Conservation (phyloP, 1,140 invertebrate species). For the Drosophila sp. region DNA sequence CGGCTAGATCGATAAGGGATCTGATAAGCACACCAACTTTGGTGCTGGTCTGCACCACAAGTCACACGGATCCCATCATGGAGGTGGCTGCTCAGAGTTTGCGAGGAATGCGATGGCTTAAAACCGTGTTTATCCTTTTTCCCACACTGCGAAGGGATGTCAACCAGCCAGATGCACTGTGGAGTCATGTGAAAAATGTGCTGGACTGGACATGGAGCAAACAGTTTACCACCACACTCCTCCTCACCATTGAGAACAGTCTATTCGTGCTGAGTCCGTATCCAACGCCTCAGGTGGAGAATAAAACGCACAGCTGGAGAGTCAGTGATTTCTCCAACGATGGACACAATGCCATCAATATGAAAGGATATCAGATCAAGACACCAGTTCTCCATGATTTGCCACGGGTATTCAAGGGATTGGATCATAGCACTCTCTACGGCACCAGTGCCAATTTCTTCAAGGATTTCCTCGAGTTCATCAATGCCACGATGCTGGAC, state of each 20-base stretch:
- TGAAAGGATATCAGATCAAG: slow-evolving; percentile 59
- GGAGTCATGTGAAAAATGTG: slow-evolving; percentile 24
- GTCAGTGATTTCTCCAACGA: slow-evolving; percentile 51
- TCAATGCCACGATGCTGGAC: slow-evolving; percentile 67
- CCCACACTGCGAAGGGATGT: slow-evolving; percentile 30
- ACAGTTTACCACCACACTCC: slow-evolving; percentile 64
- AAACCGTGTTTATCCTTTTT: slow-evolving; percentile 69
- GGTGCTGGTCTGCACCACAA: slow-evolving; percentile 66
- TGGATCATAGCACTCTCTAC: slow-evolving; percentile 39
- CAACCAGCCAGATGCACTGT: slow-evolving; percentile 27
- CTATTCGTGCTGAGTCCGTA: slow-evolving; percentile 67
- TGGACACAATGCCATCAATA: slow-evolving; percentile 30
- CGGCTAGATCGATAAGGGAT: slow-evolving; percentile 31
- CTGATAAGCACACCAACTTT: slow-evolving; percentile 71
- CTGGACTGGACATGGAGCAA: slow-evolving; percentile 67
- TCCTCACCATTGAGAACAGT: slow-evolving; percentile 64
- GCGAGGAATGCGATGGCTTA: slow-evolving; percentile 50
- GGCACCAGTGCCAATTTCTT: slow-evolving; percentile 72
- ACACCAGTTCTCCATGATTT: slow-evolving; percentile 68
- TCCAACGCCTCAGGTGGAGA: slow-evolving; percentile 52
- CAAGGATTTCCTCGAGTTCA: slow-evolving; percentile 58
- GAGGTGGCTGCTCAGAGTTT: slow-evolving; percentile 61
- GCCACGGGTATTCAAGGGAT: slow-evolving; percentile 62
- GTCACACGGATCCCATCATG: slow-evolving; percentile 70
- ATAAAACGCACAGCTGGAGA: slow-evolving; percentile 58